These are phyloP conservation scores for Batillaria attramentaria DNA, from an alignment of 1,140 invertebrate genomes.

Conservation along the genomic window DNA sequence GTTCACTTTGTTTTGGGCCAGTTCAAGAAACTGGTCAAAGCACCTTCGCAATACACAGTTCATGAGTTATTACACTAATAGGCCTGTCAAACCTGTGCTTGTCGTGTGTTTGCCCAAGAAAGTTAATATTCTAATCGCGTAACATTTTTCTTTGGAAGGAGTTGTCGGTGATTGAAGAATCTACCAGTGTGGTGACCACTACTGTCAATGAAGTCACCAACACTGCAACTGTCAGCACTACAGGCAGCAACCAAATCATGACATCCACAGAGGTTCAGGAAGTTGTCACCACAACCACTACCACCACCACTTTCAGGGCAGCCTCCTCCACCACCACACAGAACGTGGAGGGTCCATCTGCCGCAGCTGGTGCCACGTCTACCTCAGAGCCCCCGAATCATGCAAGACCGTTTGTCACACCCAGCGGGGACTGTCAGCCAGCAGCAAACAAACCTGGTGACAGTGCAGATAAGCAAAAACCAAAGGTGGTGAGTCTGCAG, in stretches of 20 bases:
- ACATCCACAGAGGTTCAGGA: slow-evolving; percentile 30
- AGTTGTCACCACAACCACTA: slow-evolving; percentile 43
- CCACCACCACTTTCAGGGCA: slow-evolving; percentile 43
- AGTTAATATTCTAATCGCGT: no score
- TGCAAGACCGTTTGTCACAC: slow-evolving; percentile 1
- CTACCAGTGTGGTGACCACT: slow-evolving; percentile 3
- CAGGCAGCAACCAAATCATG: not conserved
- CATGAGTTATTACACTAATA: no score
- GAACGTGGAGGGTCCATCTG: slow-evolving; percentile 9
- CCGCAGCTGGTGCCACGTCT: slow-evolving; percentile 15
- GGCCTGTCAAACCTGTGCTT: no score
- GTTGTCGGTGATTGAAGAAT: not conserved
- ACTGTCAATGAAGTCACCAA: slow-evolving; percentile 27
- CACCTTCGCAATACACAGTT: no score
- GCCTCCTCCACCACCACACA: slow-evolving; percentile 48
- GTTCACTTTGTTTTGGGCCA: no score
- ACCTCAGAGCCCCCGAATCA: not conserved
- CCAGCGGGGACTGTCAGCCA: slow-evolving; percentile 12
- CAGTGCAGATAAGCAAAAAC: slow-evolving; percentile 14
- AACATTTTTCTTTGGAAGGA: no score
- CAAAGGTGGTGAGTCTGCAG: slow-evolving; percentile 44
- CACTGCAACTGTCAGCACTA: slow-evolving; percentile 13
- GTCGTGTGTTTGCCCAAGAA: no score
- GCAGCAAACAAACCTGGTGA: not conserved
- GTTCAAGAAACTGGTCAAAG: no score